Evolutionary conservation across 1,140 invertebrate genomes (phyloP).

Genomic region (Caenorhabditis latens): DNA sequence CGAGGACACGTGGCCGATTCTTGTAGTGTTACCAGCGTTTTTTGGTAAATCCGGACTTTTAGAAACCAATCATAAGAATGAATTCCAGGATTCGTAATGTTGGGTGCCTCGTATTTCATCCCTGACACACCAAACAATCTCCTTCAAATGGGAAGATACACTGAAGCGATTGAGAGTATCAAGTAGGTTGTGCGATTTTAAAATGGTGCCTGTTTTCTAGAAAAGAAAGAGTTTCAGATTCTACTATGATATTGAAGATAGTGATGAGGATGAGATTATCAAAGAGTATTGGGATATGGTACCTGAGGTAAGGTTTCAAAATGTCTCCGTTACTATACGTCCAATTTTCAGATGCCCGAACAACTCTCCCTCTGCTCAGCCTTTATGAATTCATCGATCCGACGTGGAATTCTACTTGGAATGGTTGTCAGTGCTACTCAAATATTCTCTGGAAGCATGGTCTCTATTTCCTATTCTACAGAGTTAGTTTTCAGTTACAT

Average conservation of each 20-base stretch:
- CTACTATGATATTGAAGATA: constrained; percentile 62
- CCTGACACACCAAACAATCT: constrained; percentile 60
- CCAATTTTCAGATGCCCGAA: constrained; percentile 16
- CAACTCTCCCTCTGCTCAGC: constrained; percentile 58
- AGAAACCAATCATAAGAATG: not conserved
- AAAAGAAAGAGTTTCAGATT: constrained; percentile 55
- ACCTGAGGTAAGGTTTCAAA: constrained; percentile 37
- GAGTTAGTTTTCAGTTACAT: constrained; percentile 59
- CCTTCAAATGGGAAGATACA: constrained; percentile 51
- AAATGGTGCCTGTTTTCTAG: not conserved
- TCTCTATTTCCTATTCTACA: constrained; percentile 68
- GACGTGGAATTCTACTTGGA: constrained; percentile 67
- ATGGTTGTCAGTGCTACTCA: constrained; percentile 70
- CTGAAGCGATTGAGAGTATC: constrained; percentile 51
- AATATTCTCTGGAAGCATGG: constrained; percentile 70
- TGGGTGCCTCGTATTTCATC: constrained; percentile 21
- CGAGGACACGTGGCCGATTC: constrained; percentile 55
- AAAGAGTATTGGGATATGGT: constrained; percentile 58
- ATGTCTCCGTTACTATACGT: not conserved
- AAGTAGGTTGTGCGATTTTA: constrained; percentile 2
- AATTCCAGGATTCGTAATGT: constrained; percentile 14
- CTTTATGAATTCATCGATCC: constrained; percentile 53
- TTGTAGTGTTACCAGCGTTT: constrained; percentile 25
- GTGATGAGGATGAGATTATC: constrained; percentile 65
- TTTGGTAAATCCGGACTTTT: constrained; percentile 23